A percentile compares a stretch with the other conserved stretches of the same genome.
Conservation (phyloP, 2,888 invertebrate species). For the Lomographa bimaculata region DNA sequence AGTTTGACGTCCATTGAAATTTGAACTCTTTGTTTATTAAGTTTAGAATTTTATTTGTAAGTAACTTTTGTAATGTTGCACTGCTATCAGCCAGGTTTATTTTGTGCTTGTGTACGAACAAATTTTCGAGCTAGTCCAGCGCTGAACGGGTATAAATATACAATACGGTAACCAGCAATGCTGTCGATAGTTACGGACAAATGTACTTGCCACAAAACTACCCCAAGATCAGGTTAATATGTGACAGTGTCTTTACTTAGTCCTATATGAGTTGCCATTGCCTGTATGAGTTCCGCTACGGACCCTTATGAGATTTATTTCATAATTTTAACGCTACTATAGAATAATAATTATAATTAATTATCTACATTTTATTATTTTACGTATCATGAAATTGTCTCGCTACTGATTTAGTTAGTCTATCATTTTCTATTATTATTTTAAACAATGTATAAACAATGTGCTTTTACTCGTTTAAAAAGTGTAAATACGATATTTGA, state of each 20-base stretch:
- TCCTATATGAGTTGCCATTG: conserved; percentile 67
- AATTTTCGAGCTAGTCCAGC: too few relatives aligned
- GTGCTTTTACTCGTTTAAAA: conserved; percentile 81
- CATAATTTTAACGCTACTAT: conserved; percentile 50
- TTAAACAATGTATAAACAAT: conserved; percentile 73
- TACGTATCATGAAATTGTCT: conserved; percentile 59
- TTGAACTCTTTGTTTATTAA: too few relatives aligned
- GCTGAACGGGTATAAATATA: too few relatives aligned
- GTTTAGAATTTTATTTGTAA: too few relatives aligned
- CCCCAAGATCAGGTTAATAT: too few relatives aligned
- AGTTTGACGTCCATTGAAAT: too few relatives aligned
- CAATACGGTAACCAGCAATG: too few relatives aligned
- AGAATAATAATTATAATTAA: conserved; percentile 52
- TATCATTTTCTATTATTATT: conserved; percentile 53
- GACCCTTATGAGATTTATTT: conserved; percentile 60
- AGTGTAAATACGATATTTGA: conserved; percentile 84
- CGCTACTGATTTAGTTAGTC: conserved; percentile 59
- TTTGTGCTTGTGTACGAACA: too few relatives aligned
- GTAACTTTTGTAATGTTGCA: too few relatives aligned
- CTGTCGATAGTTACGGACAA: too few relatives aligned
- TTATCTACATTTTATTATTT: conserved; percentile 48
- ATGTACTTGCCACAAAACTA: too few relatives aligned
- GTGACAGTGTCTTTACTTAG: conserved; percentile 37
- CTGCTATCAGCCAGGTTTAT: too few relatives aligned
- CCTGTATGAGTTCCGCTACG: conserved; percentile 46